A percentile compares a stretch with the other conserved stretches of the same genome.
phyloP scores from a whole-genome alignment of 2,797 vertebrate genomes.

The Champsocephalus gunnari region DNA sequence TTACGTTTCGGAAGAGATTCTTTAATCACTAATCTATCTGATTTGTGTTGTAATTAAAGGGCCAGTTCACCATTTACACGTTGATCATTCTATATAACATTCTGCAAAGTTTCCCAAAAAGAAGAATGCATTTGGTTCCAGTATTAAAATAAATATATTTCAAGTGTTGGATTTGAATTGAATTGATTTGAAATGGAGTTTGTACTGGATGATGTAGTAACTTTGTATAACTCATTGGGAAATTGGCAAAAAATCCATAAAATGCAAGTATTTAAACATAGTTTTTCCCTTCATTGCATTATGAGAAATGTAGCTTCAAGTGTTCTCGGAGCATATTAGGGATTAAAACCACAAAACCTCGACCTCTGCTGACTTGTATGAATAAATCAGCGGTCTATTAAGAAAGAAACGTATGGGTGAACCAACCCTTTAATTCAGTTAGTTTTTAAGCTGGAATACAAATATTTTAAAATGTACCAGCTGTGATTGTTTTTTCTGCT shows the following conservation, averaged over 20 bases:
- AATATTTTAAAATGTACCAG: conserved; percentile 11
- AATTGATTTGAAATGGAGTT: not conserved
- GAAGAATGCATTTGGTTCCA: not conserved
- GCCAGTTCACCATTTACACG: not conserved
- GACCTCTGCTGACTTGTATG: not conserved
- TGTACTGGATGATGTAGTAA: too few relatives aligned
- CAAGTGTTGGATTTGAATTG: not conserved
- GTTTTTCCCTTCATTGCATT: not conserved
- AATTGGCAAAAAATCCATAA: too few relatives aligned
- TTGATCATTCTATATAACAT: not conserved
- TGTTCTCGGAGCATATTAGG: not conserved
- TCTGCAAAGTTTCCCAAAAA: not conserved
- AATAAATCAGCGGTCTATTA: not conserved
- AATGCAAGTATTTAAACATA: too few relatives aligned
- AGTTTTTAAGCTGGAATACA: not conserved
- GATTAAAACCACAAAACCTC: not conserved
- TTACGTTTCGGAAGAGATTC: not conserved
- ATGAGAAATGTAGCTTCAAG: not conserved
- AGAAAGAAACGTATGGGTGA: conserved; percentile 1
- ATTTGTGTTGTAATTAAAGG: conserved; percentile 6
- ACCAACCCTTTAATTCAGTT: conserved; percentile 1
- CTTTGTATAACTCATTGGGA: too few relatives aligned
- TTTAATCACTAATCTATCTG: not conserved
- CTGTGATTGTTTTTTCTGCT: conserved; percentile 1
- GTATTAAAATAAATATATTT: not conserved